Conservation (phyloP, 2,888 invertebrate genomes). For the Synergus laeviventris region DNA sequence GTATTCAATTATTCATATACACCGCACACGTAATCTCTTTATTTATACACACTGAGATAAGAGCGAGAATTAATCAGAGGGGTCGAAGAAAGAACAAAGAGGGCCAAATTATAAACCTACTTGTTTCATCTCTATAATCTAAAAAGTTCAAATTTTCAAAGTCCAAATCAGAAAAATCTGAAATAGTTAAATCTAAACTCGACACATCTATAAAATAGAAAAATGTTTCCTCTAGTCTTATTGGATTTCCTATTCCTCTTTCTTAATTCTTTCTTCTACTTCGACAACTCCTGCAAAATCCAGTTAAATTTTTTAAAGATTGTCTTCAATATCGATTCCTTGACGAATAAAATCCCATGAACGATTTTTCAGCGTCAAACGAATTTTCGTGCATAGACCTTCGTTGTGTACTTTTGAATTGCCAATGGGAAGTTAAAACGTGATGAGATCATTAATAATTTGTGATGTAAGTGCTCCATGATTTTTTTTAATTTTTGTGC, state of each 20-base stretch:
- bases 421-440: background rate
- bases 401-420: slow-evolving; percentile 7
- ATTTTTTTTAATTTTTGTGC: slow-evolving; percentile 11
- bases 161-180: background rate
- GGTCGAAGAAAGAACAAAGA: slow-evolving; percentile 27
- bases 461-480: background rate
- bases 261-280: slow-evolving; percentile 33
- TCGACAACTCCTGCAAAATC: slow-evolving; percentile 12
- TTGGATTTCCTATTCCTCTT: slow-evolving; percentile 6
- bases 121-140: background rate
- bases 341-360: slow-evolving; percentile 9
- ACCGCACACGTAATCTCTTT: slow-evolving; percentile 25
- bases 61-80: slow-evolving; percentile 9
- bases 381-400: background rate
- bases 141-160: background rate
- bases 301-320: slow-evolving; percentile 8
- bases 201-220: background rate
- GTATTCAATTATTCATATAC: background rate
- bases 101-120: background rate
- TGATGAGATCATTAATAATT: too few relatives aligned
- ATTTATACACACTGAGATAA: slow-evolving; percentile 36
- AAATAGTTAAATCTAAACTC: background rate
- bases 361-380: background rate
- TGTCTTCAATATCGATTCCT: slow-evolving; percentile 25
- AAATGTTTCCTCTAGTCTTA: background rate